phyloP scores from a whole-genome alignment of 2,113 vertebrate species.

The Nothocercus julius region DNA sequence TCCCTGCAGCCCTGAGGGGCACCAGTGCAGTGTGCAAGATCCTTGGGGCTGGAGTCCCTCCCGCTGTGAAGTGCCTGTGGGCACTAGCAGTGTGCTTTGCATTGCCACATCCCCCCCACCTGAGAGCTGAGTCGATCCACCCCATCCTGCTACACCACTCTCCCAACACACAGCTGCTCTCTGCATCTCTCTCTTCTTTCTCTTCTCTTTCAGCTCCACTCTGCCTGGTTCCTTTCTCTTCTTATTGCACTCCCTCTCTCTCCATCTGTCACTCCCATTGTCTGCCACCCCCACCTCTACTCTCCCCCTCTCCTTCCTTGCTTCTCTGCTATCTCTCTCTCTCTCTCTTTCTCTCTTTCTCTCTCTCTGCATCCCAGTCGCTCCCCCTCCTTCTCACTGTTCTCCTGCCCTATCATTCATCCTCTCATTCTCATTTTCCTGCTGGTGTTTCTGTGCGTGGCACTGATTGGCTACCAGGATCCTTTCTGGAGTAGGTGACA shows the following conservation, averaged over 20 bases:
- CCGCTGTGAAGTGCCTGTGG: neutral
- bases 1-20: neutral
- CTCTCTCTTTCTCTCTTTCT: neutral
- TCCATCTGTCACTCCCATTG: neutral
- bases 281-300: neutral
- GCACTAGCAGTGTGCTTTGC: neutral
- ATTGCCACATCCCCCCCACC: neutral
- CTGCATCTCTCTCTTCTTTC: neutral
- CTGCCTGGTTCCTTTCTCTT: neutral
- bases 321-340: conserved; percentile 24
- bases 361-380: neutral
- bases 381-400: neutral
- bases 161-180: neutral
- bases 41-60: neutral
- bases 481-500: neutral
- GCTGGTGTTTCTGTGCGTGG: neutral
- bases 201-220: neutral
- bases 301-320: conserved; percentile 15
- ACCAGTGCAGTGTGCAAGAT: neutral
- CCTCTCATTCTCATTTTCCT: conserved; percentile 51
- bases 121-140: neutral
- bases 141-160: neutral
- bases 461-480: conserved; percentile 46
- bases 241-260: neutral
- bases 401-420: conserved; percentile 18